Evolutionary conservation across 2,113 vertebrate genomes (phyloP), one percentile per base, ranked within the genome.

Genomic region (Leuciscus idus): DNA sequence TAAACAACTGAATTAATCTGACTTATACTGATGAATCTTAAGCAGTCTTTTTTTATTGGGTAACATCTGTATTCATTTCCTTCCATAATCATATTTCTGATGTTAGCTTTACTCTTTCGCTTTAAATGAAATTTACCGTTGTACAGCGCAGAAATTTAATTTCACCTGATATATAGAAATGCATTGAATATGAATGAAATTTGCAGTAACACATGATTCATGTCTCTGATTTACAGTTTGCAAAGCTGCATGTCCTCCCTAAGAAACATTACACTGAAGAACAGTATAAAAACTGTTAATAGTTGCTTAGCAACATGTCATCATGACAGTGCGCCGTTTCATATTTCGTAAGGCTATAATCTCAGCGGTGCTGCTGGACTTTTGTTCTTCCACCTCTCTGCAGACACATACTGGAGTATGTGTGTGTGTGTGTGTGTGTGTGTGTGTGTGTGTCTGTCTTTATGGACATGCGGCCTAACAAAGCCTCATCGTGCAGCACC

Each of bases 251-350:
- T 68, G 59, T 88, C 87, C 83, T 87, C 43, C 36, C 59, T 87
- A 81, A 68, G 86, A 85, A 89, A 86, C 76, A 87, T 87, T n/a
- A 39, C 75, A 73, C 75, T 84, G 17, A 84, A 84, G 59, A 88
- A 88, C 86, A 84, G 73, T 88, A 50, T 48, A 81, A 88, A 86
- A 82, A 62, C 52, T 72, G 84, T 88, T 86, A 90, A 83, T 88
- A 82, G 87, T 90, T 88, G 89, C 89, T 86, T 86, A 88, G 89
- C 87, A 90, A 88, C 89, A 86, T 86, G 84, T 77, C 87, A 86
- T 74, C 77, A 64, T 86, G 84, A 75, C 82, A 84, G 87, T 46
- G 70, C 33, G 73, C 70, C 28, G 33, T 85, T 83, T 86, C 76
- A 74, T 88, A 77, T 62, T 64, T 86, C 66, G 77, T 86, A 84